phyloP scores from a whole-genome alignment of 2,888 invertebrate species.

The Gymnosoma rotundatum region DNA sequence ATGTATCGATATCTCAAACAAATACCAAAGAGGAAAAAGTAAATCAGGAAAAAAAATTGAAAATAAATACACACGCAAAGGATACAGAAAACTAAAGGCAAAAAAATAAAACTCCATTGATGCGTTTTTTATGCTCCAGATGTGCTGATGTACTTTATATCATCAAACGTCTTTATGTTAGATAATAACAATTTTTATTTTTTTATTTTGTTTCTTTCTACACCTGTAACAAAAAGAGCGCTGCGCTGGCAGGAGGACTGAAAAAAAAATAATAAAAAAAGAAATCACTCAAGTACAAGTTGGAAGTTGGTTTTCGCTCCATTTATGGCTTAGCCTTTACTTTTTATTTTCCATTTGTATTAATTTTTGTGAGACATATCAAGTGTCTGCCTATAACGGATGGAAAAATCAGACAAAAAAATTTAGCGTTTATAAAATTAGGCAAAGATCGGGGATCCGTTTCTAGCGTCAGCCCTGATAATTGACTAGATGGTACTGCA shows the following conservation, averaged over 20 bases:
- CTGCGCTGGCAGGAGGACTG: neutral
- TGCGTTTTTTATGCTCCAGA: conserved; percentile 31
- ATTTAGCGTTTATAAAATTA: too few relatives aligned
- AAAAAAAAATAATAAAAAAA: neutral
- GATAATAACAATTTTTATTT: conserved; percentile 20
- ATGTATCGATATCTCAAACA: conserved; percentile 54
- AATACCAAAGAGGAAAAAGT: neutral
- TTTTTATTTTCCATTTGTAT: too few relatives aligned
- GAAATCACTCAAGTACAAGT: too few relatives aligned
- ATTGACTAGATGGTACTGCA: too few relatives aligned
- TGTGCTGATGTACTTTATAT: neutral
- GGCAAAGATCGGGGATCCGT: too few relatives aligned
- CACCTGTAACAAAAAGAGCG: neutral
- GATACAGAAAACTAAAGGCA: neutral
- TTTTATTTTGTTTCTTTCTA: neutral
- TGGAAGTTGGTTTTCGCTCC: too few relatives aligned
- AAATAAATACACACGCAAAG: conserved; percentile 18
- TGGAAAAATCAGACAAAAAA: too few relatives aligned
- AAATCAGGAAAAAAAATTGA: neutral
- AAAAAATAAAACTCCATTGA: conserved; percentile 1
- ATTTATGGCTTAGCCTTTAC: too few relatives aligned
- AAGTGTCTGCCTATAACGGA: too few relatives aligned
- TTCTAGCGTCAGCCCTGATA: too few relatives aligned
- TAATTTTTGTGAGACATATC: too few relatives aligned
- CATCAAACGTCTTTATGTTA: conserved; percentile 21